Conservation (phyloP, 1,140 invertebrate species). For the Elysia chlorotica region DNA sequence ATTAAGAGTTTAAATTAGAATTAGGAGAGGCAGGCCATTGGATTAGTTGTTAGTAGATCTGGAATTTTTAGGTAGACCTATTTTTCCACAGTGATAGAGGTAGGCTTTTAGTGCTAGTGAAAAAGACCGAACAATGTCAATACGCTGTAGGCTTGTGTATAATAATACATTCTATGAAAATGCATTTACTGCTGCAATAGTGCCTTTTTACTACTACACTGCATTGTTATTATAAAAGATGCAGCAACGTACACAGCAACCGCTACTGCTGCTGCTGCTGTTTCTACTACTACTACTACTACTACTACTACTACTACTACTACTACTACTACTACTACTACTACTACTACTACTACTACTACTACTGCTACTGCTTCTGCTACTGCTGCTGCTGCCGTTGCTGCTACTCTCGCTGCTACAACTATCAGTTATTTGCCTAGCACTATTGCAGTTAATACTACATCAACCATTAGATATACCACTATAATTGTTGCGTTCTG, state of each 20-base stretch:
- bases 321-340: constrained; percentile 13
- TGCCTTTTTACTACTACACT: too few relatives aligned
- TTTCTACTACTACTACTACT: constrained; percentile 5
- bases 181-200: too few relatives aligned
- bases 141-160: too few relatives aligned
- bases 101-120: too few relatives aligned
- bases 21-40: too few relatives aligned
- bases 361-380: constrained; percentile 3
- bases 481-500: background rate
- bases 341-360: constrained; percentile 12
- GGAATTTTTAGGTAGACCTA: too few relatives aligned
- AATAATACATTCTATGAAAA: too few relatives aligned
- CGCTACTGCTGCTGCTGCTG: background rate
- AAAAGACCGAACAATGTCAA: too few relatives aligned
- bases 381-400: background rate
- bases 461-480: background rate
- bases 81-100: too few relatives aligned
- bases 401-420: background rate
- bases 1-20: too few relatives aligned
- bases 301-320: constrained; percentile 12
- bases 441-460: background rate
- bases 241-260: background rate
- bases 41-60: too few relatives aligned
- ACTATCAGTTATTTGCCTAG: background rate
- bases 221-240: too few relatives aligned